phyloP scores from a whole-genome alignment of 2,888 invertebrate genomes.

The Choreutis nemorana region DNA sequence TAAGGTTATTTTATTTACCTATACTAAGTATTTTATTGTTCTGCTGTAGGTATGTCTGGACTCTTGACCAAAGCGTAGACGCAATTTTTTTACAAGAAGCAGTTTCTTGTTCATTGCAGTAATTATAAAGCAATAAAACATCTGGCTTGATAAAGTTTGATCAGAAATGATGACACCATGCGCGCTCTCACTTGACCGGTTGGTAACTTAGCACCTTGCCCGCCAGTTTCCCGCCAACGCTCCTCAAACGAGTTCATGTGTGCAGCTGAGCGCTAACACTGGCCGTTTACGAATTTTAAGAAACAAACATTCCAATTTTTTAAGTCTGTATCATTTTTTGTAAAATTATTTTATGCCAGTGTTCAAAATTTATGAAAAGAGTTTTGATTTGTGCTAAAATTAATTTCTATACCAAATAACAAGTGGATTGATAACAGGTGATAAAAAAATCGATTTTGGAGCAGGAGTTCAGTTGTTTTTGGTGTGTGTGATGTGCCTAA shows the following conservation, averaged over 20 bases:
- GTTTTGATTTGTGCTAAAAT: constrained; percentile 10
- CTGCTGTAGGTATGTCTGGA: too few relatives aligned
- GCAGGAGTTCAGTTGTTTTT: constrained; percentile 16
- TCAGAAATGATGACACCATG: constrained; percentile 47
- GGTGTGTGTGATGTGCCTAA: constrained; percentile 41
- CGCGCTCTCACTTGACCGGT: constrained; percentile 44
- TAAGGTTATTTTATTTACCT: too few relatives aligned
- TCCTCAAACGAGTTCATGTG: constrained; percentile 35
- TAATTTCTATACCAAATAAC: constrained; percentile 13
- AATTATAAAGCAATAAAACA: too few relatives aligned
- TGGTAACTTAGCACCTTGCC: too few relatives aligned
- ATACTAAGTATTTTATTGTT: too few relatives aligned
- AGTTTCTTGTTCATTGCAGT: too few relatives aligned
- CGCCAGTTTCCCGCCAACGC: constrained; percentile 43
- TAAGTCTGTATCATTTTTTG: too few relatives aligned
- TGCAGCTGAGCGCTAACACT: too few relatives aligned
- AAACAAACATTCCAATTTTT: constrained; percentile 19
- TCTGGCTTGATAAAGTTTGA: too few relatives aligned
- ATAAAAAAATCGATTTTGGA: constrained; percentile 29
- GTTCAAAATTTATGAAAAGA: constrained; percentile 10
- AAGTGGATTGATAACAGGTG: constrained; percentile 28
- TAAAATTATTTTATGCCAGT: too few relatives aligned
- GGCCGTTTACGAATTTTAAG: constrained; percentile 28
- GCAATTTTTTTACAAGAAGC: too few relatives aligned
- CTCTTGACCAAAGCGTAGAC: too few relatives aligned